A percentile compares a stretch with the other conserved stretches of the same genome.
phyloP scores from a whole-genome alignment of 2,888 invertebrate genomes.

The Oligia fasciuncula region DNA sequence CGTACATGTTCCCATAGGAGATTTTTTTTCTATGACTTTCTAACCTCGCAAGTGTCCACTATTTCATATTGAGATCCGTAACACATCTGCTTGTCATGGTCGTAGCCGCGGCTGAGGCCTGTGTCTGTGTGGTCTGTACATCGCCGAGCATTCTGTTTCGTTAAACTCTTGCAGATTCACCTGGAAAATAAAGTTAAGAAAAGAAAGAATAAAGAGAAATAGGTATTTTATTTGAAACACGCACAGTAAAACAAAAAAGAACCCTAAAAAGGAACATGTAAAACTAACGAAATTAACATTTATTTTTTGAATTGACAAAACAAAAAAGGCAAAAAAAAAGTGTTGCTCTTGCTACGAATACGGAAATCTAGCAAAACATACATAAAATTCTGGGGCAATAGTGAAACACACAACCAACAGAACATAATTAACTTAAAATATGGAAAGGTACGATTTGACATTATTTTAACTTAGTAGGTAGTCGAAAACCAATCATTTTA shows the following conservation, averaged over 20 bases:
- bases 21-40: background rate
- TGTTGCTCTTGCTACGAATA: too few species aligned
- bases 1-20: too few species aligned
- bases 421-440: background rate
- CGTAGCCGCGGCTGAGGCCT: conserved; percentile 45
- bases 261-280: too few species aligned
- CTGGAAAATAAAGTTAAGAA: conserved; percentile 15
- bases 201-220: background rate
- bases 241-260: background rate
- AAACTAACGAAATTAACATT: background rate
- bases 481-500: background rate
- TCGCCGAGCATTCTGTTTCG: conserved; percentile 18
- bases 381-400: background rate
- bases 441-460: too few species aligned
- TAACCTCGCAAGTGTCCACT: conserved; percentile 57
- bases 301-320: background rate
- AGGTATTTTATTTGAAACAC: too few species aligned
- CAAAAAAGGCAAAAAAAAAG: background rate
- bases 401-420: background rate
- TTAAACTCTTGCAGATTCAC: conserved; percentile 27
- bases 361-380: background rate
- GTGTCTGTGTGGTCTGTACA: conserved; percentile 45
- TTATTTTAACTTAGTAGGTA: background rate
- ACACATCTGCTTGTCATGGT: conserved; percentile 51
- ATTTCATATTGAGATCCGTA: conserved; percentile 30